These are phyloP conservation scores for Plectropomus leopardus DNA, from an alignment of 2,113 vertebrate genomes.

Conservation along the genomic window DNA sequence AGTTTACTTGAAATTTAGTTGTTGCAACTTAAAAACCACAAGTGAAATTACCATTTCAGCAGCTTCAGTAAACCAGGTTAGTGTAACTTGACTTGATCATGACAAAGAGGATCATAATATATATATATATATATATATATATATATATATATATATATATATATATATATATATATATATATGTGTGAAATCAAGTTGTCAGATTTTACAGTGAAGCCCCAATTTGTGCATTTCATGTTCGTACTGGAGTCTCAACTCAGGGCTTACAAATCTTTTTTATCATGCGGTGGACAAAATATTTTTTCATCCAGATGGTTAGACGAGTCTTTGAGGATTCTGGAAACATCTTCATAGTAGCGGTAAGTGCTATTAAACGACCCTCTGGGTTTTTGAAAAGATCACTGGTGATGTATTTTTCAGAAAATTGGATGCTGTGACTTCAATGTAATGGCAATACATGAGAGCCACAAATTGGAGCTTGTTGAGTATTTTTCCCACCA, in stretches of 20 bases:
- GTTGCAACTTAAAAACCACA: too few species aligned
- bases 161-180: too few species aligned
- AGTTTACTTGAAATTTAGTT: too few species aligned
- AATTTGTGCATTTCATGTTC: background rate
- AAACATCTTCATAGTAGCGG: constrained; percentile 9
- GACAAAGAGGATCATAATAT: too few species aligned
- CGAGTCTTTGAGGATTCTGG: constrained; percentile 14
- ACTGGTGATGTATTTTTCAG: constrained; percentile 7
- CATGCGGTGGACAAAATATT: background rate
- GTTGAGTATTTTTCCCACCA: background rate
- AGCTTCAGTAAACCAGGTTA: too few species aligned
- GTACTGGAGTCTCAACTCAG: background rate
- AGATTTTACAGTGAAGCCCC: background rate
- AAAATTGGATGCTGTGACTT: constrained; percentile 1
- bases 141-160: too few species aligned
- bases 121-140: too few species aligned
- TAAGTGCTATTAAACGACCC: constrained; percentile 24
- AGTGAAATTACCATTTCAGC: too few species aligned
- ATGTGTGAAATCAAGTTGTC: too few species aligned
- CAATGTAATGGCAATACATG: background rate
- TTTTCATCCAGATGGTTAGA: constrained; percentile 5
- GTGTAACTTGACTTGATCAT: too few species aligned
- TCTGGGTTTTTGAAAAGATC: constrained; percentile 18
- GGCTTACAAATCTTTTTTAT: background rate
- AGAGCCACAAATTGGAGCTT: background rate